Evolutionary conservation across 2,113 vertebrate species (phyloP).

Genomic region (Paralichthys olivaceus): DNA sequence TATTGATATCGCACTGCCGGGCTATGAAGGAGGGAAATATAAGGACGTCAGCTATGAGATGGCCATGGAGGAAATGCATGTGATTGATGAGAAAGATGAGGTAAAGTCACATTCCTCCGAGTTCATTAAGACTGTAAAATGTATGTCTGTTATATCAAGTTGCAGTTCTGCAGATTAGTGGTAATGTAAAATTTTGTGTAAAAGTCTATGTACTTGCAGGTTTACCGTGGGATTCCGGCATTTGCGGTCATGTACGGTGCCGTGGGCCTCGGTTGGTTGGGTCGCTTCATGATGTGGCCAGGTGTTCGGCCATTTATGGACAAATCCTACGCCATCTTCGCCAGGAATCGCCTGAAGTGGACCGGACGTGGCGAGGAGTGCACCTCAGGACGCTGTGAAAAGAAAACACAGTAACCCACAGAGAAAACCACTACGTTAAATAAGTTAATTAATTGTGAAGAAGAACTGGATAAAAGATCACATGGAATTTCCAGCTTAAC

Average conservation of each 20-base stretch:
- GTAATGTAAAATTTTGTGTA: not conserved
- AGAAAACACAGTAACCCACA: constrained; percentile 50
- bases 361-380: constrained; percentile 70
- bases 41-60: constrained; percentile 70
- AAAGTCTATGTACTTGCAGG: constrained; percentile 41
- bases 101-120: constrained; percentile 20
- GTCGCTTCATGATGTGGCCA: constrained; percentile 68
- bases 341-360: constrained; percentile 77
- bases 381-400: constrained; percentile 63
- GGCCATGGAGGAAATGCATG: constrained; percentile 81
- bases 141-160: not conserved
- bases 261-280: constrained; percentile 73
- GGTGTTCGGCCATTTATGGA: constrained; percentile 73
- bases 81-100: constrained; percentile 74
- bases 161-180: no score
- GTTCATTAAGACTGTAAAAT: not conserved
- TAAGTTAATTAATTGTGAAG: not conserved
- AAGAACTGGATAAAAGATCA: not conserved
- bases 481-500: not conserved
- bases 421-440: not conserved
- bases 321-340: constrained; percentile 71
- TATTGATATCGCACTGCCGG: constrained; percentile 70
- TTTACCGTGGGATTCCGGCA: constrained; percentile 72
- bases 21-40: constrained; percentile 65
- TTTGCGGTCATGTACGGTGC: constrained; percentile 77